Percentiles rank a stretch among this genome's conserved stretches.
These are phyloP conservation scores for Lithophane leautieri DNA, from an alignment of 2,888 invertebrate genomes.

Conservation along the genomic window DNA sequence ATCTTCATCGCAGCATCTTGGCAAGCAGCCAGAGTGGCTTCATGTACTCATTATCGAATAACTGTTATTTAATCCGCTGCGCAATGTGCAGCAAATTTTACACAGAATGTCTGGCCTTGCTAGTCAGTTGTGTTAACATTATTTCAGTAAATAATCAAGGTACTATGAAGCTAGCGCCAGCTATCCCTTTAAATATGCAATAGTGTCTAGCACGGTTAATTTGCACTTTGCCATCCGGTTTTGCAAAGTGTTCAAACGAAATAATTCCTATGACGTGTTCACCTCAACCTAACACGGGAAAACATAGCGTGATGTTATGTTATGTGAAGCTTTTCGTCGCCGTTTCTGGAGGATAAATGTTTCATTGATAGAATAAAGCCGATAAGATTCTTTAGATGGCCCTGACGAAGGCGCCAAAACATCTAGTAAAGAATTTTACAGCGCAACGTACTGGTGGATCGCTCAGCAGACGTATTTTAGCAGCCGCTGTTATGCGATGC, in stretches of 20 bases:
- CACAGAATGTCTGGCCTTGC: neutral
- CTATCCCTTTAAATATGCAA: neutral
- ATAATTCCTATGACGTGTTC: too few relatives aligned
- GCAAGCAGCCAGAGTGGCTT: neutral
- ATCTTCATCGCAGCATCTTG: neutral
- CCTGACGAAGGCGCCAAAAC: too few relatives aligned
- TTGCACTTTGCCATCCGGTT: too few relatives aligned
- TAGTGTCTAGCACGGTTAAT: neutral
- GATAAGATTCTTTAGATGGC: too few relatives aligned
- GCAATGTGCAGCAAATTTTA: neutral
- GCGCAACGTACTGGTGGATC: too few relatives aligned
- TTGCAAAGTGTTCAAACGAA: too few relatives aligned
- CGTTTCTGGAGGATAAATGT: too few relatives aligned
- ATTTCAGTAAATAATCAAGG: neutral
- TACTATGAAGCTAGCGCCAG: neutral
- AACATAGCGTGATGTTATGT: too few relatives aligned
- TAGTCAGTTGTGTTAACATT: neutral
- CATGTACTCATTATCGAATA: conserved; percentile 5
- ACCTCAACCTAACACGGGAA: too few relatives aligned
- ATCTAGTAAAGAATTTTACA: too few relatives aligned
- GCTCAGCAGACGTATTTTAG: neutral
- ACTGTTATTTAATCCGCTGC: conserved; percentile 6
- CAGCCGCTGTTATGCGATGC: neutral
- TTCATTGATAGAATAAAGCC: too few relatives aligned
- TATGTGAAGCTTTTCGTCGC: too few relatives aligned